Percentiles rank a stretch among this genome's conserved stretches.
Evolutionary conservation across 1,140 invertebrate genomes (phyloP).

Genomic region (Sitobion miscanthi): DNA sequence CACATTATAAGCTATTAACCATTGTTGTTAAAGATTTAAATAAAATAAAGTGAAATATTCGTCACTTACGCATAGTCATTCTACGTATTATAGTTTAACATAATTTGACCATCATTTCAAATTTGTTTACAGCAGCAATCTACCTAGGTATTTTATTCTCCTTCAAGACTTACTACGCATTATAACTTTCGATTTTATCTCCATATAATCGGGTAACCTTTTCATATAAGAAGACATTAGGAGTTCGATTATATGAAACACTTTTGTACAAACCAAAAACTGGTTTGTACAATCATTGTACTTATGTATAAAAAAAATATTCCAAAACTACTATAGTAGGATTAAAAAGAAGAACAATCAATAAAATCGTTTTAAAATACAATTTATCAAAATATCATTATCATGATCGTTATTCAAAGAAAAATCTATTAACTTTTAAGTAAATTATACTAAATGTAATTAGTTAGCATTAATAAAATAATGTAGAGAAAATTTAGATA

Average conservation of each 20-base stretch:
- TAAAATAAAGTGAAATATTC: background rate
- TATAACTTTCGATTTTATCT: conserved; percentile 33
- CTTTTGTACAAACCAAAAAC: background rate
- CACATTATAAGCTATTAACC: background rate
- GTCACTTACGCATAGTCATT: background rate
- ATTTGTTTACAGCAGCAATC: background rate
- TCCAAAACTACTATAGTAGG: background rate
- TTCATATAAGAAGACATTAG: conserved; percentile 12
- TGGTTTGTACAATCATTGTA: background rate
- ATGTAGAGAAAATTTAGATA: background rate
- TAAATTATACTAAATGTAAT: background rate
- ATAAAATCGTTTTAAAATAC: background rate
- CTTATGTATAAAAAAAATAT: background rate
- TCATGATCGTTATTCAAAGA: background rate
- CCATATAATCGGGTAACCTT: background rate
- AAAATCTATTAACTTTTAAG: conserved; percentile 10
- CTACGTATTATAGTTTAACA: background rate
- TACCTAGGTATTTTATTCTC: background rate
- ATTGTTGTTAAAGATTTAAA: background rate
- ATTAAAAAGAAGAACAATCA: background rate
- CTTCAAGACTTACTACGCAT: background rate
- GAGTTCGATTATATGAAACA: background rate
- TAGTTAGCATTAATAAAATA: background rate
- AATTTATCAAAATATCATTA: conserved; percentile 12
- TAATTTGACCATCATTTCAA: background rate